Percentiles rank a stretch among this genome's conserved stretches.
phyloP scores from a whole-genome alignment of 2,888 invertebrate species.

The Sinhomidia bicolor region DNA sequence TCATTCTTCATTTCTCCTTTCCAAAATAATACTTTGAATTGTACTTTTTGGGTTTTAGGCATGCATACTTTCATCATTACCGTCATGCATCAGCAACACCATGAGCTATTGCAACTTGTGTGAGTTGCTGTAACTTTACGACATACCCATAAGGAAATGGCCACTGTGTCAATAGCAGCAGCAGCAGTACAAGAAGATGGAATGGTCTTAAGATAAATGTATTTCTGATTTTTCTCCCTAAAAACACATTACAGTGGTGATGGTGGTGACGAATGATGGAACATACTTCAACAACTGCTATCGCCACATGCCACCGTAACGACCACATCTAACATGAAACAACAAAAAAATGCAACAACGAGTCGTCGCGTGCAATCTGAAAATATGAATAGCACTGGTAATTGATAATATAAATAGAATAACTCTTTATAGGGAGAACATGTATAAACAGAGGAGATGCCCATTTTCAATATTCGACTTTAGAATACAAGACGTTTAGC shows the following conservation, averaged over 20 bases:
- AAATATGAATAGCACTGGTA: no score
- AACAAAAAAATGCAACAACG: background rate
- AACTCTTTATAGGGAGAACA: no score
- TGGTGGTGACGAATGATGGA: no score
- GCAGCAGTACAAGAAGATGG: background rate
- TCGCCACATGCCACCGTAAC: background rate
- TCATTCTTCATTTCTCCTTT: background rate
- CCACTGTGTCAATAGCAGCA: slow-evolving; percentile 2
- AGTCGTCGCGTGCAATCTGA: background rate
- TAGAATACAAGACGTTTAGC: no score
- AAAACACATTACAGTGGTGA: no score
- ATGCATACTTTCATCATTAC: background rate
- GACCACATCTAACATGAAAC: background rate
- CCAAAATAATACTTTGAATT: background rate
- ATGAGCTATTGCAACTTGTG: slow-evolving; percentile 13
- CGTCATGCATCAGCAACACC: slow-evolving; percentile 31
- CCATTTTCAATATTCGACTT: no score
- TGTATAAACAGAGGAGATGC: no score
- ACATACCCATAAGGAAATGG: slow-evolving; percentile 35
- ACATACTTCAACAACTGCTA: no score
- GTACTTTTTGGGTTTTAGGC: background rate
- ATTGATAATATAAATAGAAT: no score
- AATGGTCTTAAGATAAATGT: background rate
- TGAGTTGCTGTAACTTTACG: slow-evolving; percentile 4
- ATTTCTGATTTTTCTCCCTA: slow-evolving; percentile 9